These are phyloP conservation scores for Craniophora ligustri DNA, from an alignment of 2,888 invertebrate species.

Conservation along the genomic window DNA sequence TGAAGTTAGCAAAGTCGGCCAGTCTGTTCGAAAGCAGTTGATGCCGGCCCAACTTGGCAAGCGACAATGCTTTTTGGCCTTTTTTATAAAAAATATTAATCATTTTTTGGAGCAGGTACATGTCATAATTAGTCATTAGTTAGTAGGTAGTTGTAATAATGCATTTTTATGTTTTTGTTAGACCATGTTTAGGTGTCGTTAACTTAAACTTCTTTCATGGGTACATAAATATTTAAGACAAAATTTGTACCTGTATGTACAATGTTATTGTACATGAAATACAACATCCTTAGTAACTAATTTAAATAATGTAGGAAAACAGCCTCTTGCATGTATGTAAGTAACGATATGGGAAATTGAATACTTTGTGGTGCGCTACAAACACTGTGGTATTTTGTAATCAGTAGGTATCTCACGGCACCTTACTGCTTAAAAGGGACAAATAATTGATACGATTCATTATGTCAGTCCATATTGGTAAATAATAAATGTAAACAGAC, in stretches of 20 bases:
- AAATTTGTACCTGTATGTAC: background rate
- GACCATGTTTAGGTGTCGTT: background rate
- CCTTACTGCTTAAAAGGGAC: background rate
- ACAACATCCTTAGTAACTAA: background rate
- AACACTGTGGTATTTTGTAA: constrained; percentile 49
- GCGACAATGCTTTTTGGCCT: too few relatives aligned
- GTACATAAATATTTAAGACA: background rate
- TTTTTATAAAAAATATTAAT: too few relatives aligned
- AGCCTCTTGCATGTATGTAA: constrained; percentile 34
- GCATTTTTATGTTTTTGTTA: too few relatives aligned
- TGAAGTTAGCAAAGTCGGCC: too few relatives aligned
- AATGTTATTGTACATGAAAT: background rate
- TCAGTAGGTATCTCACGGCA: constrained; percentile 33
- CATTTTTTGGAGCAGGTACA: too few relatives aligned
- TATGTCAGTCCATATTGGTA: too few relatives aligned
- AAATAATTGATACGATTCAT: background rate
- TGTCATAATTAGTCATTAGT: too few relatives aligned
- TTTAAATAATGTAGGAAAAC: constrained; percentile 28
- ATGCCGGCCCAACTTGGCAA: too few relatives aligned
- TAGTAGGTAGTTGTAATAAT: too few relatives aligned
- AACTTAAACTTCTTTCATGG: background rate
- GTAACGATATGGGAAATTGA: constrained; percentile 41
- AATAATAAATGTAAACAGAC: too few relatives aligned
- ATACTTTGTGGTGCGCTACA: constrained; percentile 47
- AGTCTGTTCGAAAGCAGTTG: too few relatives aligned